Evolutionary conservation across 53 echinoderm and acorn worm genomes (phyloP).

Genomic region (Henricia sp.): DNA sequence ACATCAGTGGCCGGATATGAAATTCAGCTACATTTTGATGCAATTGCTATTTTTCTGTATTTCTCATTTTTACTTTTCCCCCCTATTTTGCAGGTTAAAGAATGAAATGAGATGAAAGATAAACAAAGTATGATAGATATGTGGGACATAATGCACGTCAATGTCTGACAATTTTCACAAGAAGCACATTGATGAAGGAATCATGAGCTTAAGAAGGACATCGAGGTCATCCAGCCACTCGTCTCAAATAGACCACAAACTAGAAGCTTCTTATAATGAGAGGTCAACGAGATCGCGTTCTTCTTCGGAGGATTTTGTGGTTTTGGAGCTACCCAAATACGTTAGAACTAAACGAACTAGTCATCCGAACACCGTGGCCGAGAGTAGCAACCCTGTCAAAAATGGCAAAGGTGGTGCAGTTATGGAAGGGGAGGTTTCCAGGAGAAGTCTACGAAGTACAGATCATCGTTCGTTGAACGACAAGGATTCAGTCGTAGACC

Average conservation of each 20-base stretch:
- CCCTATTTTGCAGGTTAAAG: background rate
- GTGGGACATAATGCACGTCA: background rate
- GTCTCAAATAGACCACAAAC: constrained; percentile 28
- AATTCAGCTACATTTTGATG: no score
- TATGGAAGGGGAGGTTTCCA: constrained; percentile 34
- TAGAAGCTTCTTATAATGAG: constrained; percentile 60
- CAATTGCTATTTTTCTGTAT: background rate
- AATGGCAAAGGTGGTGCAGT: constrained; percentile 40
- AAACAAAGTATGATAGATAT: background rate
- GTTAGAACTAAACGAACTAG: constrained; percentile 51
- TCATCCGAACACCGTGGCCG: constrained; percentile 10
- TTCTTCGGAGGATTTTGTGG: constrained; percentile 76
- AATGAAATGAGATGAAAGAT: background rate
- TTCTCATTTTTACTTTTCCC: background rate
- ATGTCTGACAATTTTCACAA: background rate
- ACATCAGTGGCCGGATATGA: no score
- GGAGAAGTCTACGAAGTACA: constrained; percentile 17
- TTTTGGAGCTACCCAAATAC: constrained; percentile 74
- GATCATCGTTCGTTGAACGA: constrained; percentile 12
- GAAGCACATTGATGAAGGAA: background rate
- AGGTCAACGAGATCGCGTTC: constrained; percentile 83
- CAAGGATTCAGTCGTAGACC: constrained; percentile 2
- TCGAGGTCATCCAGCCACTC: constrained; percentile 40
- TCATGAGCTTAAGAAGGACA: constrained; percentile 39
- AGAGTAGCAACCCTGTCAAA: constrained; percentile 29